Evolutionary conservation across 2,888 invertebrate species (phyloP).

Genomic region (Netelia melanura): DNA sequence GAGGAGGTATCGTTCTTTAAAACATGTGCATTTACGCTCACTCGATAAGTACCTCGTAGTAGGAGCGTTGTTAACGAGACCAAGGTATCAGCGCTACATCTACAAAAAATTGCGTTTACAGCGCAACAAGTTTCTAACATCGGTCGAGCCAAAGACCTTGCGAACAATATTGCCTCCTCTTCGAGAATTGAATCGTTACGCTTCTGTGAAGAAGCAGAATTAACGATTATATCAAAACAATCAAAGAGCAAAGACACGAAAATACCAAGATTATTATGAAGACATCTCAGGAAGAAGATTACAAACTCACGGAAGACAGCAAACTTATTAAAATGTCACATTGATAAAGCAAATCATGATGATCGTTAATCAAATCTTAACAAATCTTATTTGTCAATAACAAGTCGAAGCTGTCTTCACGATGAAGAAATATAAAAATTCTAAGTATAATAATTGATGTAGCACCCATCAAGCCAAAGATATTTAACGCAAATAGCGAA

Average conservation of each 20-base stretch:
- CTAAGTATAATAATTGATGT: background rate
- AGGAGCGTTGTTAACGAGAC: conserved; percentile 14
- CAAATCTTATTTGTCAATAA: background rate
- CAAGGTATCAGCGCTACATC: background rate
- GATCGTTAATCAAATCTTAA: background rate
- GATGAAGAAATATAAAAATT: background rate
- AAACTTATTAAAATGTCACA: too few relatives aligned
- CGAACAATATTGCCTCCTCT: background rate
- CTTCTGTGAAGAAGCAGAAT: background rate
- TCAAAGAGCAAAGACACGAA: too few relatives aligned
- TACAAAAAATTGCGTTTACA: background rate
- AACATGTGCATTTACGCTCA: background rate
- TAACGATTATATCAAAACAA: background rate
- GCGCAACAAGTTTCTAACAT: background rate
- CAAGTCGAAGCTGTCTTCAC: background rate
- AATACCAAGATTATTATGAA: too few relatives aligned
- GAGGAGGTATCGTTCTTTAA: background rate
- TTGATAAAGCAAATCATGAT: background rate
- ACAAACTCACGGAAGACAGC: too few relatives aligned
- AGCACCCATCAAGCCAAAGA: background rate
- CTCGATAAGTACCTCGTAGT: background rate
- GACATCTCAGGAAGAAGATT: too few relatives aligned
- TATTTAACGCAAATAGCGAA: background rate
- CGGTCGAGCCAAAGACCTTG: background rate
- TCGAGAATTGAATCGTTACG: background rate